phyloP scores from a whole-genome alignment of 2,888 invertebrate species.

The Brachylomia viminalis region DNA sequence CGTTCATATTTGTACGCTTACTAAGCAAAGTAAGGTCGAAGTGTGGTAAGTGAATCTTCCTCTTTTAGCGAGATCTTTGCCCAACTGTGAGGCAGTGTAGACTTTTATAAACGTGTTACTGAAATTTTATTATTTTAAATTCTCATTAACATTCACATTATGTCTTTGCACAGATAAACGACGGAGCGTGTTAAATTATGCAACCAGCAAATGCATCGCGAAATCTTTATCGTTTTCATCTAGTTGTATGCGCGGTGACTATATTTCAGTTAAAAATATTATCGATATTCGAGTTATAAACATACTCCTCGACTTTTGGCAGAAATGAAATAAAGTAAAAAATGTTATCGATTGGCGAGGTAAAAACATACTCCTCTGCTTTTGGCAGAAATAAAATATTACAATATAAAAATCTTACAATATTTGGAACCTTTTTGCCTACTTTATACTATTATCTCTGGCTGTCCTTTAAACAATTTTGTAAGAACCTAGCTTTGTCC shows the following conservation, averaged over 20 bases:
- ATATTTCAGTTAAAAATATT: background rate
- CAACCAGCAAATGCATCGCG: background rate
- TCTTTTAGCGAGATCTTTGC: background rate
- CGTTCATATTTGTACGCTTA: background rate
- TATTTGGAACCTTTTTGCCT: background rate
- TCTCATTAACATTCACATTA: background rate
- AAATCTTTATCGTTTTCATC: constrained; percentile 8
- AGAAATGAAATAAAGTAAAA: background rate
- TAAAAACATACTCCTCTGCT: background rate
- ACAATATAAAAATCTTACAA: background rate
- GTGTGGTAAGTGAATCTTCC: background rate
- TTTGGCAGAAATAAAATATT: background rate
- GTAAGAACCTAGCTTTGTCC: background rate
- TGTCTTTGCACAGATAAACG: background rate
- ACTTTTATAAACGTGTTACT: background rate
- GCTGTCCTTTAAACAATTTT: background rate
- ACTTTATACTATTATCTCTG: background rate
- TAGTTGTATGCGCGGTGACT: background rate
- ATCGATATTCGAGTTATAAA: background rate
- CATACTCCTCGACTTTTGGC: background rate
- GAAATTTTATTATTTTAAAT: background rate
- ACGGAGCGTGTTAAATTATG: background rate
- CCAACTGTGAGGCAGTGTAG: background rate
- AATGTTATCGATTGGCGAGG: background rate
- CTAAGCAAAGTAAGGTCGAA: background rate